Evolutionary conservation across 2,113 vertebrate genomes (phyloP).

Genomic region (Apteryx mantelli): DNA sequence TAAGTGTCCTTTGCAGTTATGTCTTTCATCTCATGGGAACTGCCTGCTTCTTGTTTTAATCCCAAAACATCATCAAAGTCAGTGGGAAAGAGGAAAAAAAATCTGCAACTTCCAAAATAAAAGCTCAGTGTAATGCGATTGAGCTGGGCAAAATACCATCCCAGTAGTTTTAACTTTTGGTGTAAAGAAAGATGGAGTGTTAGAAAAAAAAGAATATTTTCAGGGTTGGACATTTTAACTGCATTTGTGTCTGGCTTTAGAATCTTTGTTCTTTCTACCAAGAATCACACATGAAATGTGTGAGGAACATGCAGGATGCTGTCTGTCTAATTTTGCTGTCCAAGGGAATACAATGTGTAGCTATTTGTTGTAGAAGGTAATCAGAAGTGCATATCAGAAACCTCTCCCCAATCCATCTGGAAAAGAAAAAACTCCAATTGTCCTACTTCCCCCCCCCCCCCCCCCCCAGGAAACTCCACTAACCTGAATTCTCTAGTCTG

Average conservation of each 20-base stretch:
- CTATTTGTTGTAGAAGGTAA: background rate
- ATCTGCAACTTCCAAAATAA: conserved; percentile 30
- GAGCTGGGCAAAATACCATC: background rate
- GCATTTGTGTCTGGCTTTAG: background rate
- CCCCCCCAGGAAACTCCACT: background rate
- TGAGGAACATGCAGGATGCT: background rate
- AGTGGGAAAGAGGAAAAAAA: background rate
- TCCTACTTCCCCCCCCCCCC: background rate
- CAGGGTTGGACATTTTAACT: background rate
- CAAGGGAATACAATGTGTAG: background rate
- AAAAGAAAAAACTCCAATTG: background rate
- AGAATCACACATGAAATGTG: background rate
- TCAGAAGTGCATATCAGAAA: conserved; percentile 10
- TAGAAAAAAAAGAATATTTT: background rate
- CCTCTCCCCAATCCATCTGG: background rate
- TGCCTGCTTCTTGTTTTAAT: conserved; percentile 52
- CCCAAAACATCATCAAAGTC: conserved; percentile 49
- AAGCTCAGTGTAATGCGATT: background rate
- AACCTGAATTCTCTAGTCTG: conserved; percentile 9
- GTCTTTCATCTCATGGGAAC: conserved; percentile 63
- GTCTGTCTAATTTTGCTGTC: background rate
- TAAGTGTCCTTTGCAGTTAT: conserved; percentile 35
- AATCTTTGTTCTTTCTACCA: background rate
- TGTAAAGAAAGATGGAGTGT: background rate
- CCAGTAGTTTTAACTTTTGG: background rate